Percentiles rank a stretch among this genome's conserved stretches.
These are phyloP conservation scores for Xiphophorus maculatus DNA, from an alignment of 2,113 vertebrate species.

Conservation along the genomic window DNA sequence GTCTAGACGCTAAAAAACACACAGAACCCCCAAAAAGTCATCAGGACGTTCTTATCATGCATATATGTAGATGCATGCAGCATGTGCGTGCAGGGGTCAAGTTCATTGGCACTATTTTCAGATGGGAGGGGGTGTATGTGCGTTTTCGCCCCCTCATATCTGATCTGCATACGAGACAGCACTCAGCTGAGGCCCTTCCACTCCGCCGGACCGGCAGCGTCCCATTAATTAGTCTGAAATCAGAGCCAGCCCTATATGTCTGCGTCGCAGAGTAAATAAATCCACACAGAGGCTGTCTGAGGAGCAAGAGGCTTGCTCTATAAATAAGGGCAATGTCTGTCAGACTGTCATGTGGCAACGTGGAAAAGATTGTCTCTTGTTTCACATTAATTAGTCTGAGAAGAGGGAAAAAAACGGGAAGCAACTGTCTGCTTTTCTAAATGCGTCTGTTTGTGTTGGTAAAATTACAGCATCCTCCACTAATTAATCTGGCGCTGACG, in stretches of 20 bases:
- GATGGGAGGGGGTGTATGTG: constrained; percentile 20
- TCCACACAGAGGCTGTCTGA: constrained; percentile 59
- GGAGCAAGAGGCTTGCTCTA: constrained; percentile 36
- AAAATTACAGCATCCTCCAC: constrained; percentile 16
- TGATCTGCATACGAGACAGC: constrained; percentile 62
- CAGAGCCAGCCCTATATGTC: constrained; percentile 31
- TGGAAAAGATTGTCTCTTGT: constrained; percentile 44
- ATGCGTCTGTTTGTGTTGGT: constrained; percentile 24
- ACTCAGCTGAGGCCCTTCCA: constrained; percentile 47
- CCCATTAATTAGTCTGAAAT: constrained; percentile 73
- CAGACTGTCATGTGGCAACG: constrained; percentile 23
- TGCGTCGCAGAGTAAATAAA: constrained; percentile 60
- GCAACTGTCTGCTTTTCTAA: constrained; percentile 44
- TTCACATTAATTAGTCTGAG: constrained; percentile 59
- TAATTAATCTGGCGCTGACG: constrained; percentile 42
- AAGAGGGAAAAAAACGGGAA: neutral
- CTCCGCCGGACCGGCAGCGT: constrained; percentile 35
- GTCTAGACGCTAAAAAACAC: constrained; percentile 57
- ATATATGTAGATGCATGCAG: constrained; percentile 69
- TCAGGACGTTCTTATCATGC: constrained; percentile 46
- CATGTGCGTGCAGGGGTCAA: constrained; percentile 34
- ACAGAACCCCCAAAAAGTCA: constrained; percentile 2
- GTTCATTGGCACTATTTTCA: constrained; percentile 31
- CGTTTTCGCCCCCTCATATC: constrained; percentile 39
- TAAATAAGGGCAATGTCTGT: constrained; percentile 58